Evolutionary conservation across 2,113 vertebrate genomes (phyloP), one percentile per base, ranked within the genome.

Genomic region (Psammodynastes pulverulentus): DNA sequence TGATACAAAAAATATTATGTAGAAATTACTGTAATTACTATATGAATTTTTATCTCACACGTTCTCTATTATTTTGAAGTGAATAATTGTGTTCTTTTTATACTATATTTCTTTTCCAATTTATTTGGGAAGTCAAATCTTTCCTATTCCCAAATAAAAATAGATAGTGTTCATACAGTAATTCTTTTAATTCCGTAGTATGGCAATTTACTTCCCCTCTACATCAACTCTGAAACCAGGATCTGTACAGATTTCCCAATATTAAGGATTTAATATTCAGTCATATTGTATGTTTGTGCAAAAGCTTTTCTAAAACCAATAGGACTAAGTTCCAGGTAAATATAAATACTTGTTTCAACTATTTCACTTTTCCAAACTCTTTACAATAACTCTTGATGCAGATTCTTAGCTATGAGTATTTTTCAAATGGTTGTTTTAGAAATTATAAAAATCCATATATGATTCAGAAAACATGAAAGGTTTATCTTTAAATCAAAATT

Each of bases 361-460:
- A 39, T 51, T 84, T 54, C 86, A 45, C 29, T 86, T 91, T 39
- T 58, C 43, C 6, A 6, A 23, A 51, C 2, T 46, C 46, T n/a
- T 53, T 53, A 79, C 15, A 7, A 19, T 53, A 53, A 15, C 26
- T n/a, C 34, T 62, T 51, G 52, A 91, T 12, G 45, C 13, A 89
- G 12, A 62, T 89, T 89, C 89, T 24, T 26, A 43, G n/a, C 1
- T 85, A 43, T 54, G n/a, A 67, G 29, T 67, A 12, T 43, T 88
- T 84, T 26, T 89, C 58, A 52, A 51, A 48, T 79, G 29, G 43
- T n/a, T 19, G 23, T 89, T 93, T 94, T 94, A 92, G 92, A 19
- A 2, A 94, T 95, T 96, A 97, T 93, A 95, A 97, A 97, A 97
- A 86, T 58, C 46, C 90, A 93, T 24, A 34, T 90, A 86, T 84